Evolutionary conservation across 1,140 invertebrate genomes (phyloP).

Genomic region (Zeugodacus cucurbitae): DNA sequence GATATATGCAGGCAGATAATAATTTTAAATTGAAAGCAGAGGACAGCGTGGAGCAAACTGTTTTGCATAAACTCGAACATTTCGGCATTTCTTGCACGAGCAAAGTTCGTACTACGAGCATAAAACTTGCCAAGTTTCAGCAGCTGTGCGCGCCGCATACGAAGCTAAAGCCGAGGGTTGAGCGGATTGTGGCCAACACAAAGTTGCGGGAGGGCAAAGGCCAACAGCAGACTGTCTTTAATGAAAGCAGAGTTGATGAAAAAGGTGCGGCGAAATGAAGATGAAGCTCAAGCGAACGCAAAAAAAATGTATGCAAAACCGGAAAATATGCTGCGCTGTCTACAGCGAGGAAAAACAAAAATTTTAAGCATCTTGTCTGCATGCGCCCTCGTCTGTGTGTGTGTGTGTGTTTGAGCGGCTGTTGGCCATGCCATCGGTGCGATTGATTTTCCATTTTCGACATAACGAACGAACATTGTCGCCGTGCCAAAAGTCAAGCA

Average conservation of each 20-base stretch:
- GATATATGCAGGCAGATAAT: neutral
- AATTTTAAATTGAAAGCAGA: neutral
- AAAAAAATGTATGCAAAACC: conserved; percentile 20
- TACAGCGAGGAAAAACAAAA: neutral
- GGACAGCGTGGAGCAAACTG: neutral
- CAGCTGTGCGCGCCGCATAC: neutral
- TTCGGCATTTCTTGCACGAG: neutral
- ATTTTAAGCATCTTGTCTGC: neutral
- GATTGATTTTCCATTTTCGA: conserved; percentile 30
- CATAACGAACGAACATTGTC: conserved; percentile 8
- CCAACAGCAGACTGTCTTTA: neutral
- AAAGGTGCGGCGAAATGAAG: neutral
- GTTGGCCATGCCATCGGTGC: neutral
- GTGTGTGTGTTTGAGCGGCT: neutral
- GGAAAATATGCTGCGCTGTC: neutral
- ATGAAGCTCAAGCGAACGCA: neutral
- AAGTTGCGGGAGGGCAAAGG: neutral
- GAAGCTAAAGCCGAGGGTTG: neutral
- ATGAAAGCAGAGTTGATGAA: neutral
- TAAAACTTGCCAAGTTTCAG: neutral
- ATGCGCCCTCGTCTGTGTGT: neutral
- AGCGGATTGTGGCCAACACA: neutral
- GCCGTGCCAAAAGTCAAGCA: neutral
- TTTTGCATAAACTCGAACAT: neutral
- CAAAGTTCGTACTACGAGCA: neutral